A percentile compares a stretch with the other conserved stretches of the same genome.
Evolutionary conservation across 2,113 vertebrate species (phyloP).

Genomic region (Indri indri): DNA sequence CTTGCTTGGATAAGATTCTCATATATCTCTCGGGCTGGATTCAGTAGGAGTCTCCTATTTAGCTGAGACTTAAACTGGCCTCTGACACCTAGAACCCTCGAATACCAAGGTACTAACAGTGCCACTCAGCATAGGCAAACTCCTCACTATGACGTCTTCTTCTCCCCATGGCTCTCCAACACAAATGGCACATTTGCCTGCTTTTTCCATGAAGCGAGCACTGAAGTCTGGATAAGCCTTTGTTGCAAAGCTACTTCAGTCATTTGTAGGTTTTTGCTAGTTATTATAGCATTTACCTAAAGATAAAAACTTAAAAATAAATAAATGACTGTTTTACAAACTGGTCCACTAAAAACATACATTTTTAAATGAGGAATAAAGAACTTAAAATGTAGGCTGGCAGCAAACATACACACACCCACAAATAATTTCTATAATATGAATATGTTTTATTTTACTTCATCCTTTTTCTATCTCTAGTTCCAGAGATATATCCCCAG

Average conservation of each 20-base stretch:
- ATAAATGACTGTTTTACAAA: slow-evolving; percentile 51
- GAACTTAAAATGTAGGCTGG: slow-evolving; percentile 24
- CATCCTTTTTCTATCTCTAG: slow-evolving; percentile 37
- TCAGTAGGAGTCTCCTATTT: not conserved
- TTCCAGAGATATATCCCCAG: slow-evolving; percentile 44
- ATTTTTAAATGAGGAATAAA: slow-evolving; percentile 53
- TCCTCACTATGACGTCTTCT: not conserved
- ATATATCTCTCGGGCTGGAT: not conserved
- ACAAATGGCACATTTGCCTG: not conserved
- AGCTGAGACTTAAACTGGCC: not conserved
- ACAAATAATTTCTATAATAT: not conserved
- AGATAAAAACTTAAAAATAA: slow-evolving; percentile 50
- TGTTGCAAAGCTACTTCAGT: slow-evolving; percentile 5
- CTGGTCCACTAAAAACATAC: slow-evolving; percentile 56
- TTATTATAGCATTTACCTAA: not conserved
- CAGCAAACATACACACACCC: not conserved
- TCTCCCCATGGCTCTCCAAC: not conserved
- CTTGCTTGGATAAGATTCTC: not conserved
- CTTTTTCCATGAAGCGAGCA: slow-evolving; percentile 42
- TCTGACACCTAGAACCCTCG: not conserved
- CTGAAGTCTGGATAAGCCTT: slow-evolving; percentile 19
- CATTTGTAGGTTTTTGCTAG: slow-evolving; percentile 30
- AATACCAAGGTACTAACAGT: not conserved
- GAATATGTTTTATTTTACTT: slow-evolving; percentile 58
- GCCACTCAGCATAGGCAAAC: not conserved